These are phyloP conservation scores for Psix sp. DNA, from an alignment of 1,140 invertebrate genomes.

Conservation along the genomic window DNA sequence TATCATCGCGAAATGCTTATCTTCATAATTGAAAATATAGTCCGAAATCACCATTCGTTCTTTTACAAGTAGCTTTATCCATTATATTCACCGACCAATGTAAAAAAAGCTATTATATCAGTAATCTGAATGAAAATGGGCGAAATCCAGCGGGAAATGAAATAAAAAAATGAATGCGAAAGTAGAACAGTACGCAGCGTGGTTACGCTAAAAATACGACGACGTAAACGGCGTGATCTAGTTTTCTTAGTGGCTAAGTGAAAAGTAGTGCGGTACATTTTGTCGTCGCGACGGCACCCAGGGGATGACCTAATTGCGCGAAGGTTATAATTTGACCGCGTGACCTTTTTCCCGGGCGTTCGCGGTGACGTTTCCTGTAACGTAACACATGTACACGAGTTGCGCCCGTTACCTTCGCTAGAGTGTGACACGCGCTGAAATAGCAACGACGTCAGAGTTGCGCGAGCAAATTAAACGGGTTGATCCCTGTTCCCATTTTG, in stretches of 20 bases:
- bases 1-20: too few relatives aligned
- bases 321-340: slow-evolving; percentile 64
- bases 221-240: slow-evolving; percentile 16
- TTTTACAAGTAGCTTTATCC: too few relatives aligned
- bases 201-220: slow-evolving; percentile 28
- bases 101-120: too few relatives aligned
- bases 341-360: slow-evolving; percentile 63
- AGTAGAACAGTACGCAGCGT: slow-evolving; percentile 20
- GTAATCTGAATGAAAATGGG: too few relatives aligned
- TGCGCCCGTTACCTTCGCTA: slow-evolving; percentile 14
- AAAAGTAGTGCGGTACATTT: slow-evolving; percentile 36
- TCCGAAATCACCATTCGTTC: too few relatives aligned
- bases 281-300: slow-evolving; percentile 34
- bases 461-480: slow-evolving; percentile 17
- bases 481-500: slow-evolving; percentile 17
- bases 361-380: slow-evolving; percentile 22
- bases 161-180: slow-evolving; percentile 16
- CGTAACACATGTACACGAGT: slow-evolving; percentile 13
- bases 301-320: slow-evolving; percentile 65
- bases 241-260: slow-evolving; percentile 30
- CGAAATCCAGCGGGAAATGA: background rate
- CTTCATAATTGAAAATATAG: too few relatives aligned
- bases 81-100: too few relatives aligned
- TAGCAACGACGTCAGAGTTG: slow-evolving; percentile 19
- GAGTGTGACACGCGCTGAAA: slow-evolving; percentile 22